These are phyloP conservation scores for Philaethria dido DNA, from an alignment of 2,888 invertebrate species.

Conservation along the genomic window DNA sequence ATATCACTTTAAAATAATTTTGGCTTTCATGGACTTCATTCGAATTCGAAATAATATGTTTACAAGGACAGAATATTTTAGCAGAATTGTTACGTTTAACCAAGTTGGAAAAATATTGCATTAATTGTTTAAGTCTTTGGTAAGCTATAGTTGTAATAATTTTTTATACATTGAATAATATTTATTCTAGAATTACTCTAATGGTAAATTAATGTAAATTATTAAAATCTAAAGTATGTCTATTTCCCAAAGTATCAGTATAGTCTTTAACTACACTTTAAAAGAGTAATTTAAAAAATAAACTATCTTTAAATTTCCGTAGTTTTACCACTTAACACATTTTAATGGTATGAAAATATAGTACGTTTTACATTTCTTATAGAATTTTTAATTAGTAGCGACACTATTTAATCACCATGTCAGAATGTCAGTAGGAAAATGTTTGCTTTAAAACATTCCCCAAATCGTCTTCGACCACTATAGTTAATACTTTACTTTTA, in stretches of 20 bases:
- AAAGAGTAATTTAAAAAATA: conserved; percentile 21
- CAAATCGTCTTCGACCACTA: conserved; percentile 87
- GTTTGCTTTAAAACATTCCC: conserved; percentile 87
- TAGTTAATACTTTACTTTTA: conserved; percentile 78
- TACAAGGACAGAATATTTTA: background rate
- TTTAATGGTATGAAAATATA: conserved; percentile 27
- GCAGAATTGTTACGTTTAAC: background rate
- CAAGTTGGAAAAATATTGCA: background rate
- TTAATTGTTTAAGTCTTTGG: background rate
- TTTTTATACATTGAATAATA: background rate
- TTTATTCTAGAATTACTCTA: background rate
- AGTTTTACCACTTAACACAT: conserved; percentile 15
- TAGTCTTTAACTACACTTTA: conserved; percentile 25
- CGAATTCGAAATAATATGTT: too few relatives aligned
- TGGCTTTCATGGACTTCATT: background rate
- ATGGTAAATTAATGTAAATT: too few relatives aligned
- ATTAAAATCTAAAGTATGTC: background rate
- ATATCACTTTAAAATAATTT: background rate
- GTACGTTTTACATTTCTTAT: conserved; percentile 22
- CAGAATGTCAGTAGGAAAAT: conserved; percentile 81
- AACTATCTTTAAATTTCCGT: background rate
- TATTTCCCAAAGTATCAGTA: conserved; percentile 8
- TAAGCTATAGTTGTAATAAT: background rate
- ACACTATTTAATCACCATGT: conserved; percentile 16
- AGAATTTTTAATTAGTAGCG: background rate